Evolutionary conservation across 1,140 invertebrate species (phyloP), one percentile per base, ranked within the genome.

Genomic region (Caerostris darwini): DNA sequence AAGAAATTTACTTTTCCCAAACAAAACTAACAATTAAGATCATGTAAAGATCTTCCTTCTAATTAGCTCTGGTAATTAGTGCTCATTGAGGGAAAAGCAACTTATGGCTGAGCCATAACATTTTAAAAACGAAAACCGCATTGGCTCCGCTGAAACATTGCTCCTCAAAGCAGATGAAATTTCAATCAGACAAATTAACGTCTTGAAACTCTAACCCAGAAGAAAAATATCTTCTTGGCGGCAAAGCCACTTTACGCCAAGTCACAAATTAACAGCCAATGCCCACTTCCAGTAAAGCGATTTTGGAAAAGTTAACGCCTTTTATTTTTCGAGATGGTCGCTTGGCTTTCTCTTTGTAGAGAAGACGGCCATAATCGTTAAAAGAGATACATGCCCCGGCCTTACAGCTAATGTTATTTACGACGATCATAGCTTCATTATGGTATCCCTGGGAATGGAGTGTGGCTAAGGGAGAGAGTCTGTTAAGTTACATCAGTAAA

Each of bases 301-400:
- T 85, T 85, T 85, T 57, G 56, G 83, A 85, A 85, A 85, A 85
- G 58, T 85, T 85, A 85, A n/a, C 57, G 83, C 83, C 57, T 57
- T 59, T 85, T 85, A 58, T 57, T 85, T 85, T 58, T 59, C 83
- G 83, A 19, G 57, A 85, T 85, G 57, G 83, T 19, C 83, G 57
- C 57, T 58, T 58, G 10, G 17, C 56, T 85, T 17, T 85, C 17
- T 58, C 7, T 77, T 7, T 77, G 34, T 19, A 77, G 69, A 10
- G 69, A 77, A 77, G 69, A 58, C 7, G 56, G 7, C 57, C 83
- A 58, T 58, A 85, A 59, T 59, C 83, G 83, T 85, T 85, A 85
- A 85, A 85, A 85, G 54, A 85, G 83, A 85, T 19, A 58, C 83
- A 59, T 85, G 57, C 19, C 19, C 54, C 7, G 19, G n/a, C 57